Evolutionary conservation across 2,113 vertebrate genomes (phyloP).

Genomic region (Sigmodon hispidus): DNA sequence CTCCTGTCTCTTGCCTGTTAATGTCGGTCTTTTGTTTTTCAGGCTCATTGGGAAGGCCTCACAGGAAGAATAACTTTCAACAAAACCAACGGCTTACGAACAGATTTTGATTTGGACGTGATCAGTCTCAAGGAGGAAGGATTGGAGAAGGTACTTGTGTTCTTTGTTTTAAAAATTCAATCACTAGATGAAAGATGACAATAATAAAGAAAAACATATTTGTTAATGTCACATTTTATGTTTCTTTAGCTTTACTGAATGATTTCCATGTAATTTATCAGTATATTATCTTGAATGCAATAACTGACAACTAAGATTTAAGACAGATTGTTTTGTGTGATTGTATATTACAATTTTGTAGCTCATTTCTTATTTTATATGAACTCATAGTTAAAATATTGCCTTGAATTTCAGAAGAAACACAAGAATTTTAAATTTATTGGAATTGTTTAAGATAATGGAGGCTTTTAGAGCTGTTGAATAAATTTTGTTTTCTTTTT

Average conservation of each 20-base stretch:
- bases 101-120: slow-evolving; percentile 99
- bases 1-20: no score
- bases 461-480: background rate
- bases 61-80: slow-evolving; percentile 99
- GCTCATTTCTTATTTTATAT: background rate
- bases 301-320: slow-evolving; percentile 86
- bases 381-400: background rate
- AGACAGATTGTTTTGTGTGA: background rate
- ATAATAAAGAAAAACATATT: slow-evolving; percentile 5
- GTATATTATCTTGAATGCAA: slow-evolving; percentile 85
- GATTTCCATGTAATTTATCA: slow-evolving; percentile 78
- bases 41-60: slow-evolving; percentile 99
- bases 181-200: slow-evolving; percentile 41
- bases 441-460: background rate
- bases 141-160: slow-evolving; percentile 93
- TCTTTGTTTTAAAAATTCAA: slow-evolving; percentile 48
- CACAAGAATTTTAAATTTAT: background rate
- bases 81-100: slow-evolving; percentile 96
- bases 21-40: slow-evolving; percentile 54
- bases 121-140: slow-evolving; percentile 99
- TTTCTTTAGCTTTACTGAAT: slow-evolving; percentile 83
- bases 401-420: background rate
- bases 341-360: background rate
- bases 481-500: background rate
- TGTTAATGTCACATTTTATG: slow-evolving; percentile 16